Conservation (phyloP, 2,888 invertebrate genomes). For the Spisula solida region DNA sequence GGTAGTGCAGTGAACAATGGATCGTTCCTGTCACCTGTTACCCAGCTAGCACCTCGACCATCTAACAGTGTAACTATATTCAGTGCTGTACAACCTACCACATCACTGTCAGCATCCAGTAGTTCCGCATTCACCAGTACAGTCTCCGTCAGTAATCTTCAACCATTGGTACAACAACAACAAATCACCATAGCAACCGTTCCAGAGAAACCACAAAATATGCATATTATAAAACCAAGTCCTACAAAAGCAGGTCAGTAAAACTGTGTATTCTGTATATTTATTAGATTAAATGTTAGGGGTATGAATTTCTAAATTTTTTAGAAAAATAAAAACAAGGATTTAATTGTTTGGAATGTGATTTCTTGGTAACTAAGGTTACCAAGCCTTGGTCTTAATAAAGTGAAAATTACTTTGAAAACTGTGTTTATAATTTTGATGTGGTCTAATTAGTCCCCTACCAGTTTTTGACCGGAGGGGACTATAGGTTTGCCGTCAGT, state of each 20-base stretch:
- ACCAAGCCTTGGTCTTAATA: no score
- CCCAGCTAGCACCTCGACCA: conserved; percentile 69
- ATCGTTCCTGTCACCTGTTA: conserved; percentile 79
- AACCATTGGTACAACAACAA: conserved; percentile 72
- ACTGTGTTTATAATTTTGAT: no score
- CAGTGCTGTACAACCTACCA: conserved; percentile 73
- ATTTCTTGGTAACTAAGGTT: no score
- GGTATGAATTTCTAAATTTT: no score
- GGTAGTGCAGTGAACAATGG: conserved; percentile 70
- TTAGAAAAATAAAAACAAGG: no score
- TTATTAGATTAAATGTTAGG: no score
- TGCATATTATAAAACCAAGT: conserved; percentile 77
- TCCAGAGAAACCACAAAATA: conserved; percentile 65
- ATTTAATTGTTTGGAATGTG: no score
- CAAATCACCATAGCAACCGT: conserved; percentile 69
- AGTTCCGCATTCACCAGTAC: conserved; percentile 74
- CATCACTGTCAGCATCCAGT: conserved; percentile 72
- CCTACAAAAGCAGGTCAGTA: conserved; percentile 81
- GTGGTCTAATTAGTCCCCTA: no score
- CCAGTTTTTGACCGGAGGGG: no score
- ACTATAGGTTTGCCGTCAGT: no score
- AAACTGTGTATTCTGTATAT: neutral
- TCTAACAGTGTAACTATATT: conserved; percentile 76
- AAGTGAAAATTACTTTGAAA: no score
- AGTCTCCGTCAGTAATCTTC: conserved; percentile 70